These are phyloP conservation scores for Apamea anceps DNA, from an alignment of 2,888 invertebrate genomes.

Conservation along the genomic window DNA sequence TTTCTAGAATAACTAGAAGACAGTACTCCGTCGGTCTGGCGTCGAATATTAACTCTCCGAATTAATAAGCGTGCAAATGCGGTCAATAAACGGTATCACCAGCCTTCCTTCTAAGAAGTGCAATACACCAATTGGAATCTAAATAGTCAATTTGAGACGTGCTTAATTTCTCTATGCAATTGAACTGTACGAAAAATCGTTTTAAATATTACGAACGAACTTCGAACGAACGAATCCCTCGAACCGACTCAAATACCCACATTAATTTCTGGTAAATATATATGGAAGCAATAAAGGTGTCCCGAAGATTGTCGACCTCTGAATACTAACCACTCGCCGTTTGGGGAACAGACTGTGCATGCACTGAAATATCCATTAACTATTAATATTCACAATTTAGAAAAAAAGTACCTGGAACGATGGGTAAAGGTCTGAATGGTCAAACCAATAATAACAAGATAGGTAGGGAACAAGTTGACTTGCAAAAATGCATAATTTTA, in stretches of 20 bases:
- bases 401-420: neutral
- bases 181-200: slow-evolving; percentile 4
- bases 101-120: slow-evolving; percentile 4
- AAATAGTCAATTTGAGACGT: slow-evolving; percentile 17
- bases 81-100: slow-evolving; percentile 16
- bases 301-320: slow-evolving; percentile 38
- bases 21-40: neutral
- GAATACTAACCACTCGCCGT: slow-evolving; percentile 44
- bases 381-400: slow-evolving; percentile 5
- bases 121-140: slow-evolving; percentile 1
- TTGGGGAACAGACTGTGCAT: slow-evolving; percentile 46
- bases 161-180: neutral
- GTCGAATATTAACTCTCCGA: neutral
- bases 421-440: neutral
- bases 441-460: neutral
- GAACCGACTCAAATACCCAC: slow-evolving; percentile 9
- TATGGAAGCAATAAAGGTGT: slow-evolving; percentile 56
- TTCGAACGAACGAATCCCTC: no score
- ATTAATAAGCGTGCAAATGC: neutral
- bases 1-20: neutral
- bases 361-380: slow-evolving; percentile 59
- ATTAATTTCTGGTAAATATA: slow-evolving; percentile 36
- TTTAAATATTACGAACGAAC: slow-evolving; percentile 7
- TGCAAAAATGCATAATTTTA: neutral
- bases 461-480: neutral